These are phyloP conservation scores for Nanorana parkeri DNA, from an alignment of 2,113 vertebrate genomes.

Conservation along the genomic window DNA sequence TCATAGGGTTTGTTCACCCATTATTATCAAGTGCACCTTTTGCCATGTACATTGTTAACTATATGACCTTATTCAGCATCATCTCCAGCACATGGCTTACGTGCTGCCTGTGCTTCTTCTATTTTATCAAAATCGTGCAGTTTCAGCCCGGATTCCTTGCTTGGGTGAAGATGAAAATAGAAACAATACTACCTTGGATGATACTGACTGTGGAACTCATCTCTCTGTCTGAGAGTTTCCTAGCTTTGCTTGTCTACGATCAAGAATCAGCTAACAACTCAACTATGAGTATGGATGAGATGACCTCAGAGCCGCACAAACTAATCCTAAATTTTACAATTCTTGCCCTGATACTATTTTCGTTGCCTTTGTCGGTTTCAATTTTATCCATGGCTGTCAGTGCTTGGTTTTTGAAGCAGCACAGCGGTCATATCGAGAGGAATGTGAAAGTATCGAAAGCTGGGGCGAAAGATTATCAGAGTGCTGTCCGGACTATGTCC, in stretches of 20 bases:
- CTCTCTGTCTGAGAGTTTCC: no score
- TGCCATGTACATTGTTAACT: no score
- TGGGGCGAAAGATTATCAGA: slow-evolving; percentile 7
- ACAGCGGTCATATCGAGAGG: neutral
- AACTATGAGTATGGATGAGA: neutral
- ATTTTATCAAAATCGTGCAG: no score
- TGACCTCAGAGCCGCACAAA: neutral
- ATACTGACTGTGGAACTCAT: no score
- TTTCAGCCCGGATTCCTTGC: no score
- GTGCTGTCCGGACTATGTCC: neutral
- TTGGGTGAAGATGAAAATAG: no score
- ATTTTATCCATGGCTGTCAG: neutral
- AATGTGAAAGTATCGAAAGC: neutral
- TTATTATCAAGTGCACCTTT: no score
- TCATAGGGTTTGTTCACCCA: neutral
- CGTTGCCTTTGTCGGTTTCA: neutral
- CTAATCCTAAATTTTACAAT: neutral
- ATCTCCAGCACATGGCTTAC: no score
- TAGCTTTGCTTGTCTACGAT: no score
- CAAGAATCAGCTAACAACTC: neutral
- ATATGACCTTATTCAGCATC: no score
- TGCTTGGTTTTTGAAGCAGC: neutral
- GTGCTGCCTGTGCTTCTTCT: no score
- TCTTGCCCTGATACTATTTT: neutral
- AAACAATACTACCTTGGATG: no score